A percentile compares a stretch with the other conserved stretches of the same genome.
These are phyloP conservation scores for Semaprochilodus insignis DNA, from an alignment of 2,797 vertebrate genomes.

Conservation along the genomic window DNA sequence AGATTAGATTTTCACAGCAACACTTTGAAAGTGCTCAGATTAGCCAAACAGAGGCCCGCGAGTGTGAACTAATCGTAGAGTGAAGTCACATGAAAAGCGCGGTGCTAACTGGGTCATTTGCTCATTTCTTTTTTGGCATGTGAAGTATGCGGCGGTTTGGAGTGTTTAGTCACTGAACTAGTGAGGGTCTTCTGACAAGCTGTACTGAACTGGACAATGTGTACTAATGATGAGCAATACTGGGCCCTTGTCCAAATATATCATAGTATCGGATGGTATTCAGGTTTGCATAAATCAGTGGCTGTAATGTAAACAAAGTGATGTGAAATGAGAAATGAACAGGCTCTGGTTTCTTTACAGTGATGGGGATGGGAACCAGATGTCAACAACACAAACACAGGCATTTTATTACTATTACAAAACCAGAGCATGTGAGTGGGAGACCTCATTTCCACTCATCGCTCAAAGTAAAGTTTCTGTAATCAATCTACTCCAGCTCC, in stretches of 20 bases:
- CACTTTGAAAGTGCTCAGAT: neutral
- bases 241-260: neutral
- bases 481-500: no score
- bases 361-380: no score
- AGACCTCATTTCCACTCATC: no score
- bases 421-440: no score
- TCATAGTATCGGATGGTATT: neutral
- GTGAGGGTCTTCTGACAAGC: neutral
- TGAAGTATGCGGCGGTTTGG: neutral
- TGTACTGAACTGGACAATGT: neutral
- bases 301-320: no score
- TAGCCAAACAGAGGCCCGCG: neutral
- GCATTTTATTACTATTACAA: no score
- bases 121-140: neutral
- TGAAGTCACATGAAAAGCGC: neutral
- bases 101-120: neutral
- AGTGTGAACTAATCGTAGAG: neutral
- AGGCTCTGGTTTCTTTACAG: no score
- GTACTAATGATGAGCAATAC: neutral
- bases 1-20: conserved; percentile 1
- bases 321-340: no score
- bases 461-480: no score
- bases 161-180: conserved; percentile 15
- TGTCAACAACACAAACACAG: no score
- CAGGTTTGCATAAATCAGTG: no score